Conservation (phyloP, 2,797 vertebrate genomes). For the Liasis olivaceus region DNA sequence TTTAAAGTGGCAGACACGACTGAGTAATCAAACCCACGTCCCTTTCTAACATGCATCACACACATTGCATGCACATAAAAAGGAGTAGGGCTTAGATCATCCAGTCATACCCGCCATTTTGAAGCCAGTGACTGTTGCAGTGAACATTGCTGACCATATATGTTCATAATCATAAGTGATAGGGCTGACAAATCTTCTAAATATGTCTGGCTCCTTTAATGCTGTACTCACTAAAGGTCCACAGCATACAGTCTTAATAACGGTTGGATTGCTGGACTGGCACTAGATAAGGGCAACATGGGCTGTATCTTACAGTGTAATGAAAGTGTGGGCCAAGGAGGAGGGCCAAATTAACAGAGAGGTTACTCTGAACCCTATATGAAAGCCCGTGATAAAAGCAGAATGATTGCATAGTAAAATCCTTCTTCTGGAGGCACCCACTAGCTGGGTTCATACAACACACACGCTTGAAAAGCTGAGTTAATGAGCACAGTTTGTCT, state of each 20-base stretch:
- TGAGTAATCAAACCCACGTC: neutral
- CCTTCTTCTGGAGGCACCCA: neutral
- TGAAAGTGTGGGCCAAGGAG: neutral
- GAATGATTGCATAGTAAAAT: neutral
- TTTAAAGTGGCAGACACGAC: neutral
- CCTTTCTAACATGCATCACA: neutral
- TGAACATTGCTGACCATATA: neutral
- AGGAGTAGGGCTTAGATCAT: neutral
- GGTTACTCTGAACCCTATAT: neutral
- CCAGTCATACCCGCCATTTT: neutral
- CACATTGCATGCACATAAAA: neutral
- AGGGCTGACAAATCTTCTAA: neutral
- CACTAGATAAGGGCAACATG: neutral
- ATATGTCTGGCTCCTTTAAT: neutral
- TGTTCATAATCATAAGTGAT: neutral
- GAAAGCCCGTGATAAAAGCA: neutral
- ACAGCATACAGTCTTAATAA: neutral
- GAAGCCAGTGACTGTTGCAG: neutral
- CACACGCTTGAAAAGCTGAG: neutral
- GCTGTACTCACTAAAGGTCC: neutral
- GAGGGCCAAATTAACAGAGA: neutral
- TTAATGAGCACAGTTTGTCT: neutral
- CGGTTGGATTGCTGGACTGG: neutral
- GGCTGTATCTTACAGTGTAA: neutral
- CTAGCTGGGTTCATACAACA: neutral